These are phyloP conservation scores for Euplexia lucipara DNA, from an alignment of 2,888 invertebrate species.

Conservation along the genomic window DNA sequence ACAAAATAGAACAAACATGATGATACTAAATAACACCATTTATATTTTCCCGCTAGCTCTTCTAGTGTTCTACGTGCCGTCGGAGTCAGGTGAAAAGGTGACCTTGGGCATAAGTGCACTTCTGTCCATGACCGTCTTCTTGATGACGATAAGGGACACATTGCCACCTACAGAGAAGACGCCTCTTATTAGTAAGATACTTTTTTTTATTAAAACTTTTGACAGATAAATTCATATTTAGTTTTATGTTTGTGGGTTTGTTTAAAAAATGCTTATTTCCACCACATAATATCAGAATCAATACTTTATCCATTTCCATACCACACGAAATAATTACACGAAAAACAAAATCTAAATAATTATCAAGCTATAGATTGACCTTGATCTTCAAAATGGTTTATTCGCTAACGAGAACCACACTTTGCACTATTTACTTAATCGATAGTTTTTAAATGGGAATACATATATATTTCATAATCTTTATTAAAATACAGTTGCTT, in stretches of 20 bases:
- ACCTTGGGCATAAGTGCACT: slow-evolving; percentile 96
- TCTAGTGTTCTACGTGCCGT: slow-evolving; percentile 96
- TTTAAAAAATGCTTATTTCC: too few species aligned
- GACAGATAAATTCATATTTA: not conserved
- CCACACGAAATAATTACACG: too few species aligned
- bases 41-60: slow-evolving; percentile 90
- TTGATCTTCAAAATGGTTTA: too few species aligned
- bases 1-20: not conserved
- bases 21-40: slow-evolving; percentile 28
- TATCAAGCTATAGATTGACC: too few species aligned
- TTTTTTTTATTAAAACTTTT: slow-evolving; percentile 5
- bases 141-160: slow-evolving; percentile 96
- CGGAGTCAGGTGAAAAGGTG: slow-evolving; percentile 97
- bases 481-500: too few species aligned
- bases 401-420: too few species aligned
- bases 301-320: too few species aligned
- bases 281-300: too few species aligned
- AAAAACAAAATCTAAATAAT: too few species aligned
- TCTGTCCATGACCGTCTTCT: slow-evolving; percentile 97
- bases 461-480: too few species aligned
- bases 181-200: slow-evolving; percentile 95
- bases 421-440: too few species aligned
- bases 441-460: too few species aligned
- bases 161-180: slow-evolving; percentile 97
- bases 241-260: not conserved